Evolutionary conservation across 2,113 vertebrate genomes (phyloP), one percentile per base, ranked within the genome.

Genomic region (Gymnobelideus leadbeateri): DNA sequence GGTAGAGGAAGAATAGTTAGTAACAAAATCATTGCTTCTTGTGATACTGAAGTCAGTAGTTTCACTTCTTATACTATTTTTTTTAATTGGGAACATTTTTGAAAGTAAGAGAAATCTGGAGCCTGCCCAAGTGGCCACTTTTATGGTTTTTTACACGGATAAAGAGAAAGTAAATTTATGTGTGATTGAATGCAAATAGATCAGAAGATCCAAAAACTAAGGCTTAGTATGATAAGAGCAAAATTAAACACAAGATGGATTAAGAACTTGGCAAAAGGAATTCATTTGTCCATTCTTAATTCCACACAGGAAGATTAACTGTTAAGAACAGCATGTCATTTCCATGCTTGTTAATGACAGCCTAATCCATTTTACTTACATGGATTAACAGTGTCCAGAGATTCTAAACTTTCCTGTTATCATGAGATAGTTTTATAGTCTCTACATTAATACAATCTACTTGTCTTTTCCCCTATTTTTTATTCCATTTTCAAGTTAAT

Each of bases 141-240:
- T 94, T n/a, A 49, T 47, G 68, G 8, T 77, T 93, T 92, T 84
- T 16, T 54, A 31, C 68, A 46, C 51, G 26, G 14, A 51, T 92
- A 89, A 93, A 95, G 90, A 47, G 21, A 55, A 52, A 91, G 90
- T 3, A 2, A 54, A 77, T 8, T 57, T 55, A 93, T 51, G 8
- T 92, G 91, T 9, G 46, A 37, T 92, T 93, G 21, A 89, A 51
- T 90, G 92, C 92, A 91, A 94, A 57, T 91, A 92, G 94, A 95
- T 31, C 53, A 89, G 57, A n/a, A 89, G 21, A 31, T 8, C 47
- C 92, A 61, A 0, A 89, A 52, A 43, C 31, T 12, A 91, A 43
- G 53, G 53, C 4, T 94, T 68, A 89, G 31, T 91, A 43, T 84
- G 68, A 84, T 49, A 94, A 93, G 28, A 93, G 24, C 25, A 89